A percentile compares a stretch with the other conserved stretches of the same genome.
phyloP scores from a whole-genome alignment of 2,113 vertebrate species.

The Malurus cyaneus region DNA sequence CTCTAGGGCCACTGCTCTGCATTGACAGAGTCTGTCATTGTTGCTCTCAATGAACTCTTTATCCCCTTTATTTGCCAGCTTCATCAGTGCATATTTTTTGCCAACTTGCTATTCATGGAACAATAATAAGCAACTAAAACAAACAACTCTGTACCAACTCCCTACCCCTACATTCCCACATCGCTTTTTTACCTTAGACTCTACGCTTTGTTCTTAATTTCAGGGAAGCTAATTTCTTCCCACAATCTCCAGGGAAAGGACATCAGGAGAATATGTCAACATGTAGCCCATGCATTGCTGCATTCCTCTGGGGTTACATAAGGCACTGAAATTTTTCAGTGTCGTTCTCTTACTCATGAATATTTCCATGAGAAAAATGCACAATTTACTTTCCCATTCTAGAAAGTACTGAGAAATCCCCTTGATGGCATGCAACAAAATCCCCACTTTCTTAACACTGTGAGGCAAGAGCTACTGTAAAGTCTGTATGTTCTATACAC shows the following conservation, averaged over 20 bases:
- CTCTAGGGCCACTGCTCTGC: conserved; percentile 34
- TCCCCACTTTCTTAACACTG: not conserved
- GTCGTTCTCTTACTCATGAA: not conserved
- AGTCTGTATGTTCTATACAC: not conserved
- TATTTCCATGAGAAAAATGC: conserved; percentile 46
- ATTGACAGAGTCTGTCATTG: conserved; percentile 25
- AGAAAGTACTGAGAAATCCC: conserved; percentile 26
- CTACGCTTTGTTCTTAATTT: not conserved
- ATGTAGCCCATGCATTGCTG: not conserved
- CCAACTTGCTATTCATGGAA: conserved; percentile 23
- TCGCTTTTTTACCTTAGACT: not conserved
- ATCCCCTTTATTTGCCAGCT: conserved; percentile 24
- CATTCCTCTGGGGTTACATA: conserved; percentile 26
- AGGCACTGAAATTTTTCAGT: conserved; percentile 16
- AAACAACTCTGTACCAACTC: not conserved
- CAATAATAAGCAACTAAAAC: conserved; percentile 16
- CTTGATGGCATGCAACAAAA: not conserved
- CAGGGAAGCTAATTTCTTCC: not conserved
- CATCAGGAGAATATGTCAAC: conserved; percentile 15
- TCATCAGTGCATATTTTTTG: not conserved
- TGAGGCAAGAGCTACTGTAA: not conserved
- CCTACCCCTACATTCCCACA: not conserved
- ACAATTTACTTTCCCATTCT: conserved; percentile 53
- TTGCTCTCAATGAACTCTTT: conserved; percentile 62
- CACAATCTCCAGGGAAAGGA: not conserved